Evolutionary conservation across 37 sponge, comb jelly and placozoan genomes (phyloP), one percentile per base, ranked within the genome.

Genomic region (Bolinopsis microptera): DNA sequence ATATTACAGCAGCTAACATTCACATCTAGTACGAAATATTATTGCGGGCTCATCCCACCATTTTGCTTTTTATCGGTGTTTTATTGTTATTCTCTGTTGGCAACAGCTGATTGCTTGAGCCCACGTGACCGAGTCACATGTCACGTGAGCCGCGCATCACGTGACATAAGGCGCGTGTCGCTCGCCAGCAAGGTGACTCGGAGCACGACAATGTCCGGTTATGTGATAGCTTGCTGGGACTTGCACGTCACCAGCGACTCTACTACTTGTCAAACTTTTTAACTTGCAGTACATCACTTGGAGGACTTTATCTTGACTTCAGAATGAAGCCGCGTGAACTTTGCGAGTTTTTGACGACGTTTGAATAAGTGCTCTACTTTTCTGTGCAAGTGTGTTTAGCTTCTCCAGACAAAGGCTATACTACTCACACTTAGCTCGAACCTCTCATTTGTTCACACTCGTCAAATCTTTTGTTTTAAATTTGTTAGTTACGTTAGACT

Each of bases 1-100:
- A 48, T n/a, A 13, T 13, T 48, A 48, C 9, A 48, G 13, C 61
- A 48, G 61, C 61, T 5, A 48, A 48, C 61, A 48, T 48, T 48
- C 61, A 48, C 61, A 48, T 48, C 61, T 48, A 18, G 61, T 48
- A 48, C 61, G n/a, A n/a, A n/a, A 48, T 48, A 48, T 18, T 18
- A 48, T 13, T 18, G 5, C 61, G 61, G 61, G 13, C 61, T 18
- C 61, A 13, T 48, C 61, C 61, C 61, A 48, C 61, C 9, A 48
- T 13, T 13, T 13, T 48, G 61, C 61, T 13, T 48, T 48, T 48
- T 13, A 48, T 48, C 13, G 61, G 13, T 48, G 13, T 32, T 77
- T 77, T 77, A 77, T 35, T 77, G 21, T 70, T 70, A 3, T 26
- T 77, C 80, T 32, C 80, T 77, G 80, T 77, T 77, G 80, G 80